Evolutionary conservation across 2,797 vertebrate genomes (phyloP).

Genomic region (Propithecus perrieri): DNA sequence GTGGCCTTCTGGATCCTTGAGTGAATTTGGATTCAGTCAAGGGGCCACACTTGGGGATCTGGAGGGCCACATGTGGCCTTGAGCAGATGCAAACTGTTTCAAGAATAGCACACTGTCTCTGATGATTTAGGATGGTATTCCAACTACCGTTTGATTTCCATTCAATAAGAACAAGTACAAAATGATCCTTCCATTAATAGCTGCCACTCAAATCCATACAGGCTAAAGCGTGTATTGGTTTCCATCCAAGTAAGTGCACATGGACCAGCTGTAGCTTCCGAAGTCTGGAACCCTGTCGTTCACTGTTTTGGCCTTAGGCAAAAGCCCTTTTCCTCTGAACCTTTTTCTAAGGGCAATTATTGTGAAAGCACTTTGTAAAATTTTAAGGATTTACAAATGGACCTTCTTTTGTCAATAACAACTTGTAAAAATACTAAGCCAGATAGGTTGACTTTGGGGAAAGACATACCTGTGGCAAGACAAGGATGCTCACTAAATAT

Average conservation of each 20-base stretch:
- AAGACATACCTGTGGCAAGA: background rate
- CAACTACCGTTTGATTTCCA: background rate
- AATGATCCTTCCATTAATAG: background rate
- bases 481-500: background rate
- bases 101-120: background rate
- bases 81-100: constrained; percentile 29
- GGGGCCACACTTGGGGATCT: background rate
- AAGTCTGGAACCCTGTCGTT: background rate
- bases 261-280: background rate
- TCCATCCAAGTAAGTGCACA: background rate
- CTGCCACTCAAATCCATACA: background rate
- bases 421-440: background rate
- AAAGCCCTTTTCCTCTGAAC: background rate
- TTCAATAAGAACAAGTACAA: background rate
- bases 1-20: background rate
- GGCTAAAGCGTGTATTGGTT: background rate
- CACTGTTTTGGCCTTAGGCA: background rate
- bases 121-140: background rate
- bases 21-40: background rate
- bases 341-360: background rate
- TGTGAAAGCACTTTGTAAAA: background rate
- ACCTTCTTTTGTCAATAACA: background rate
- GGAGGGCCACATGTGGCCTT: background rate
- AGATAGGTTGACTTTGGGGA: background rate
- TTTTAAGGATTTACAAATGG: background rate